Evolutionary conservation across 92 coral and sea anemone genomes (phyloP), one percentile per base, ranked within the genome.

Genomic region (Nematostella vectensis): DNA sequence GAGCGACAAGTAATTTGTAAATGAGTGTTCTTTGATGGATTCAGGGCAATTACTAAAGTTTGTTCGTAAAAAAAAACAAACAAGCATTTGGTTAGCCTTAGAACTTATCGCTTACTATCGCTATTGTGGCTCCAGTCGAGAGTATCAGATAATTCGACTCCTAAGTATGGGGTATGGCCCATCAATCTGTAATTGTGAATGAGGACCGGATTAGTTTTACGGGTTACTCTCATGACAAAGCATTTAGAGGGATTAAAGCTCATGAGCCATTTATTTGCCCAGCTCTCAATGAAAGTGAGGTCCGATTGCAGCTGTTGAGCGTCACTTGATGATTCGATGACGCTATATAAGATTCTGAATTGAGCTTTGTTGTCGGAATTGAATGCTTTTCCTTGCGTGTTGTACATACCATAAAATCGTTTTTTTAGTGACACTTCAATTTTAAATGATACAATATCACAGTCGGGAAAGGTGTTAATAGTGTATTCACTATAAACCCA

Each of bases 231-330:
- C 70, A 61, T 36, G 30, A 70, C 70, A 52, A 40, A 61, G 59
- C 70, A 70, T 70, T 70, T 70, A 19, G 38, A 42, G 43, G 72
- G 71, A 29, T 71, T 71, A 65, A 65, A 73, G 29, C 48, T 29
- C 80, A 73, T 65, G 23, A 47, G 72, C 73, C 74, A 65, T 55
- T 65, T 54, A 33, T 57, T 30, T 44, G 64, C 44, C 71, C 79
- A 56, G 17, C 40, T 45, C 39, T 55, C 67, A 24, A 63, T 48
- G 15, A 37, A 22, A 36, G 40, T 30, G 38, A 71, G 30, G 55
- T 71, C 71, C 23, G 57, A 28, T 48, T 62, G 71, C 20, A 62
- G 43, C 24, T 50, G 45, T 29, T 25, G 33, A 43, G 70, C 50
- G 25, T 63, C 69, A 28, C 40, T 42, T 6, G 55, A 54, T 23